phyloP scores from a whole-genome alignment of 2,797 vertebrate species.

The Acestrorhynchus altus region DNA sequence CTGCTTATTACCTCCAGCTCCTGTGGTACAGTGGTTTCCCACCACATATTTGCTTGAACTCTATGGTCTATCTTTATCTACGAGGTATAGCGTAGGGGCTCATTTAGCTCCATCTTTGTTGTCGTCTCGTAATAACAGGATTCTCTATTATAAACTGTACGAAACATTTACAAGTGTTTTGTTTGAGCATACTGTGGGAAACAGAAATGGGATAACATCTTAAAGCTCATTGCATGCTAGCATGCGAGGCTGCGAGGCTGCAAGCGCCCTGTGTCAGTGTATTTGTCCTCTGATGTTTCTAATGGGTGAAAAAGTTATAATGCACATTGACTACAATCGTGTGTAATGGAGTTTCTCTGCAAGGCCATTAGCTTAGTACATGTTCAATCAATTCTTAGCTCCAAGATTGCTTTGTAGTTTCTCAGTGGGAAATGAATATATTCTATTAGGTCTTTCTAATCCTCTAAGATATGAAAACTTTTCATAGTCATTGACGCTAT shows the following conservation, averaged over 20 bases:
- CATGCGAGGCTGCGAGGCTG: background rate
- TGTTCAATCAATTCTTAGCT: background rate
- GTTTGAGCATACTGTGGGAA: background rate
- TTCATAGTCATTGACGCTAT: background rate
- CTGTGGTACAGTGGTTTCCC: too few species aligned
- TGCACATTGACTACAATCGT: background rate
- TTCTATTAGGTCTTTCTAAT: background rate
- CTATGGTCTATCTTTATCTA: too few species aligned
- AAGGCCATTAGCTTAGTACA: slow-evolving; percentile 6
- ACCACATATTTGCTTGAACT: too few species aligned
- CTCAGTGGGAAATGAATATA: background rate
- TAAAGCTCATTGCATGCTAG: background rate
- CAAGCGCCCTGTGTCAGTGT: background rate
- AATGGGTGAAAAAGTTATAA: background rate
- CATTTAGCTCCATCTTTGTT: too few species aligned
- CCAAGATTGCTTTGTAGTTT: background rate
- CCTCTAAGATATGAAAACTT: background rate
- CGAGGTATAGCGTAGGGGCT: too few species aligned
- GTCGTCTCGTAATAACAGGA: too few species aligned
- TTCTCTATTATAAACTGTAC: too few species aligned
- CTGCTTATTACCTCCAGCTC: too few species aligned
- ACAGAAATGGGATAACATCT: background rate
- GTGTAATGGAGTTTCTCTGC: background rate
- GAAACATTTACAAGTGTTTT: background rate
- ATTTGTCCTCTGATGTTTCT: background rate